phyloP scores from a whole-genome alignment of 2,888 invertebrate species.

The Caenorhabditis plicata region DNA sequence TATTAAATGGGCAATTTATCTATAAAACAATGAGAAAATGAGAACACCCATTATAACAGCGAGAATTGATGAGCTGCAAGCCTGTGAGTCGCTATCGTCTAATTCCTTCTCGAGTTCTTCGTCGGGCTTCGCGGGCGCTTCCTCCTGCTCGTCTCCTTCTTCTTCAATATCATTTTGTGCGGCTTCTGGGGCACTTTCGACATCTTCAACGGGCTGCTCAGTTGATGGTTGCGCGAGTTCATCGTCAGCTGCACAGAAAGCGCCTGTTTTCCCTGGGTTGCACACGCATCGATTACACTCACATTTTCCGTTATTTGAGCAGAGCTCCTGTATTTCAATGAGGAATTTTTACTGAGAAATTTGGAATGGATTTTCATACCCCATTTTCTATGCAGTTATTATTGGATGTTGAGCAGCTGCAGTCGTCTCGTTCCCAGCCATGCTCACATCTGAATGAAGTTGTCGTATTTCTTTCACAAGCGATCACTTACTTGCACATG shows the following conservation, averaged over 20 bases:
- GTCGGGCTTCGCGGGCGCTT: too few species aligned
- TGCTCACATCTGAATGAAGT: conserved; percentile 43
- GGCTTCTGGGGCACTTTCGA: too few species aligned
- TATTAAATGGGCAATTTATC: too few species aligned
- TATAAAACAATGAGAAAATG: too few species aligned
- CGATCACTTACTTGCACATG: conserved; percentile 46
- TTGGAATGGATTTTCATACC: conserved; percentile 28
- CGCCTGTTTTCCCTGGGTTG: conserved; percentile 58
- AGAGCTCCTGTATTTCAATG: conserved; percentile 43
- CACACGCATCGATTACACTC: conserved; percentile 63
- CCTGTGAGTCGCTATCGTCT: too few species aligned
- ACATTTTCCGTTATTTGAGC: conserved; percentile 59
- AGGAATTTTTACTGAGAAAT: background rate
- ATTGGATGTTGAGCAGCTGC: conserved; percentile 49
- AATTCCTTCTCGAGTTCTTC: too few species aligned
- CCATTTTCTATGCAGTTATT: conserved; percentile 53
- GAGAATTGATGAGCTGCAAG: too few species aligned
- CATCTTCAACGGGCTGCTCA: too few species aligned
- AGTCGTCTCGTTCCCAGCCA: conserved; percentile 57
- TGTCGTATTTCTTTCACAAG: conserved; percentile 1
- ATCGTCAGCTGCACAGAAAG: conserved; percentile 52
- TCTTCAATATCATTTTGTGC: too few species aligned
- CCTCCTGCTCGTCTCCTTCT: too few species aligned
- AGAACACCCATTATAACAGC: too few species aligned
- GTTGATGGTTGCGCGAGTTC: too few species aligned